Conservation (phyloP, 2,797 vertebrate species). For the Lepilemur ruficaudatus region DNA sequence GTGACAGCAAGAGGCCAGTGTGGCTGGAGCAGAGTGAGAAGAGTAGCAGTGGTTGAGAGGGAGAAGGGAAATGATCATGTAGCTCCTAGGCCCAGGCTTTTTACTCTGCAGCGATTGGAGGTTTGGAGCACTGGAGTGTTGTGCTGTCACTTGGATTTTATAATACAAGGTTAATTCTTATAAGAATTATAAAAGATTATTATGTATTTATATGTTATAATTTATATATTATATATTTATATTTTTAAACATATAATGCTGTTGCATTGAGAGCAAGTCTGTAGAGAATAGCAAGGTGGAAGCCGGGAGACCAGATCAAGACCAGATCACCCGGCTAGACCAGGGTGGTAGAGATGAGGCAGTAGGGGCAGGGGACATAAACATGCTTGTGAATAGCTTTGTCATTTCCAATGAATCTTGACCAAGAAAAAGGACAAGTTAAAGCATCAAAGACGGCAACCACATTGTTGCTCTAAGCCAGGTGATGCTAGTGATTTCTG, state of each 20-base stretch:
- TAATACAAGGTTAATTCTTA: neutral
- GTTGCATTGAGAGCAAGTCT: neutral
- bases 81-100: neutral
- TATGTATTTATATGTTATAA: too few relatives aligned
- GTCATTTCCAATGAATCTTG: neutral
- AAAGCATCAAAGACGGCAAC: neutral
- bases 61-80: neutral
- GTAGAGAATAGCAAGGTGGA: neutral
- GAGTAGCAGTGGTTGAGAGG: neutral
- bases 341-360: too few relatives aligned
- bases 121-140: neutral
- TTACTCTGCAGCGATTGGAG: neutral
- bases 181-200: too few relatives aligned
- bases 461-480: neutral
- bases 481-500: neutral
- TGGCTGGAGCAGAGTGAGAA: neutral
- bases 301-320: neutral
- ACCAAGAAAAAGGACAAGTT: neutral
- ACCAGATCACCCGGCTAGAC: neutral
- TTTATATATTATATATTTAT: too few relatives aligned
- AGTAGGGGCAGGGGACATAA: rapidly evolving
- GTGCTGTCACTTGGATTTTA: neutral
- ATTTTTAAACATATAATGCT: neutral
- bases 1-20: neutral
- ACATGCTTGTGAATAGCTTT: neutral